Evolutionary conservation across 92 coral and sea anemone genomes (phyloP), one percentile per base, ranked within the genome.

Genomic region (Virgularia gustaviana): DNA sequence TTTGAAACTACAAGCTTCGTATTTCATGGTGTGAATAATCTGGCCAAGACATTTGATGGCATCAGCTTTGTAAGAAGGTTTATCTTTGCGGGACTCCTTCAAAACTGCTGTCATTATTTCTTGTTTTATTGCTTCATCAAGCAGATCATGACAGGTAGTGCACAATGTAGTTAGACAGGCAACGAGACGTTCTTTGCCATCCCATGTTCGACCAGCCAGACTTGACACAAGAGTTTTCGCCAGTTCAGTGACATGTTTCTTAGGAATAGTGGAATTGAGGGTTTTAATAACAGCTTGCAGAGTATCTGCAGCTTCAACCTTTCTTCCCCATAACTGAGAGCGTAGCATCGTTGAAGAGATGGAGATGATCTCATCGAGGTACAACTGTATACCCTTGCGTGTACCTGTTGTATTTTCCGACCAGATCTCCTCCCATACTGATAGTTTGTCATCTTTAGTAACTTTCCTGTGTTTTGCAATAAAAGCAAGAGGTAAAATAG

Each of bases 371-470:
- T 94, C 99, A 13, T 63, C 84, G 42, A 87, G 57, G 68, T 89
- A 94, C 31, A 94, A 88, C 49, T 89, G 89, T 34, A 94, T 79
- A 3, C 99, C 99, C 64, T 87, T 89, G 32, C 85, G 88, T 18
- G 96, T 89, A 87, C 92, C 99, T 79, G 95, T 88, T 4, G 99
- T 94, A 59, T 89, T 94, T 63, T 89, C 98, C 33, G 90, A 63
- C 98, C 98, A 92, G 53, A 92, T 87, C 70, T 92, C 98, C 49
- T 90, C 96, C 98, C 98, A 92, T 16, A 83, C 75, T 0, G 96
- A 82, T 45, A 86, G 85, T 30, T 78, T 65, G 34, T 70, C 86
- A 77, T 80, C 85, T 19, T 77, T 45, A n/a, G 71, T 81, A 41
- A 78, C 79, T 68, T 82, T 79, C n/a, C 80, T 87, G 71, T 94